Evolutionary conservation across 2,113 vertebrate genomes (phyloP).

Genomic region (Pterocles gutturalis): DNA sequence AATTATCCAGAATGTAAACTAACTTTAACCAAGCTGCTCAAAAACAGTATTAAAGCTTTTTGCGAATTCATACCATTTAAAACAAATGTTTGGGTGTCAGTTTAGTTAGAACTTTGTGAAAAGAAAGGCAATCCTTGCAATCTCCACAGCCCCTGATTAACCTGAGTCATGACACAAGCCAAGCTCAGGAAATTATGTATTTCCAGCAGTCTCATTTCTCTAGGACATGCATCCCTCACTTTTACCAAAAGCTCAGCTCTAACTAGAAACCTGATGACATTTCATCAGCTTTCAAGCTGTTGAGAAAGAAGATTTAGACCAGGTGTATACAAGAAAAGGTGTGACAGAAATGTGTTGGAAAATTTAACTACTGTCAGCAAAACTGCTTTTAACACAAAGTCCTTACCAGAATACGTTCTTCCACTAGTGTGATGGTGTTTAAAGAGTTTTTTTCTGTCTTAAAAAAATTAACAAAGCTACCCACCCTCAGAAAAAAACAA

Average conservation of each 20-base stretch:
- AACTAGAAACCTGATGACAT: not conserved
- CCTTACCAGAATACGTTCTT: not conserved
- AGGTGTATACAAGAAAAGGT: not conserved
- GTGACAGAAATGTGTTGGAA: not conserved
- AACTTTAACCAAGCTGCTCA: not conserved
- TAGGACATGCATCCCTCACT: not conserved
- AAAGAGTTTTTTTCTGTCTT: not conserved
- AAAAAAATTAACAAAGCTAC: not conserved
- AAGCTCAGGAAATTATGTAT: not conserved
- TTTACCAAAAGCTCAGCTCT: not conserved
- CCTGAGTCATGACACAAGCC: not conserved
- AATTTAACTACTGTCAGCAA: not conserved
- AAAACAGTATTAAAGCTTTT: not conserved
- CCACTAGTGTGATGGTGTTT: not conserved
- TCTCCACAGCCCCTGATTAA: not conserved
- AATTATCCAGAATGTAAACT: not conserved
- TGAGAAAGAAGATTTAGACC: not conserved
- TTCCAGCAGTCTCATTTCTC: not conserved
- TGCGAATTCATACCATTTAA: not conserved
- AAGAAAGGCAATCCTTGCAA: not conserved
- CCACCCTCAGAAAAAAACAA: fast-evolving
- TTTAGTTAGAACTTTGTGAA: not conserved
- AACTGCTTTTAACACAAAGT: not conserved
- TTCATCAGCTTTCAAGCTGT: not conserved
- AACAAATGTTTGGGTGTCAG: not conserved